phyloP scores from a whole-genome alignment of 2,888 invertebrate genomes.

The Oscheius sp. region DNA sequence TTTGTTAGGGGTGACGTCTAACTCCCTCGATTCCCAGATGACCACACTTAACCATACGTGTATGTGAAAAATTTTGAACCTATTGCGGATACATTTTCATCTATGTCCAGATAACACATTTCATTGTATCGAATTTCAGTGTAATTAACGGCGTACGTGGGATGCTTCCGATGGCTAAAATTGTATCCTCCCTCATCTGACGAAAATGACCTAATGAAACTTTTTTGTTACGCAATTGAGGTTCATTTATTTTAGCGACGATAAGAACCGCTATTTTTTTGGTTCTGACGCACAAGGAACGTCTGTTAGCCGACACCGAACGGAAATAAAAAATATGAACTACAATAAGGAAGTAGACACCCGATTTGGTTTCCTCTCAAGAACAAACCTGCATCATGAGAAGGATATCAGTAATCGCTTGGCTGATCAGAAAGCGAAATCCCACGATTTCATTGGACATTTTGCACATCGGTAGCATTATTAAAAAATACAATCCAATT shows the following conservation, averaged over 20 bases:
- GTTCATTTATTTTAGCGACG: background rate
- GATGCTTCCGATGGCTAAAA: conserved; percentile 15
- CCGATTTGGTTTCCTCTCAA: background rate
- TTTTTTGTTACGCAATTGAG: conserved; percentile 5
- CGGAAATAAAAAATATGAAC: conserved; percentile 10
- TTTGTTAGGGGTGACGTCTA: conserved; percentile 3
- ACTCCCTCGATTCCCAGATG: background rate
- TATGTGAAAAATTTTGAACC: background rate
- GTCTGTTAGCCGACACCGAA: background rate
- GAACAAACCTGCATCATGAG: conserved; percentile 49
- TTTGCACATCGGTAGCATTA: conserved; percentile 52
- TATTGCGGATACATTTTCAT: background rate
- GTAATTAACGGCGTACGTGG: conserved; percentile 22
- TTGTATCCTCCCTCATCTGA: conserved; percentile 8
- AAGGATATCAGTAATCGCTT: conserved; percentile 56
- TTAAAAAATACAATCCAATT: conserved; percentile 51
- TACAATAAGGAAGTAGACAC: background rate
- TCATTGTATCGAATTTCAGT: conserved; percentile 12
- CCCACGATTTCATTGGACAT: conserved; percentile 60
- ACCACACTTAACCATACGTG: background rate
- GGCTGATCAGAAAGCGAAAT: conserved; percentile 57
- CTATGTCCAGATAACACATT: background rate
- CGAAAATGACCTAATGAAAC: conserved; percentile 6
- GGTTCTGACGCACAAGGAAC: conserved; percentile 20
- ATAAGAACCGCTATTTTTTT: background rate